phyloP scores from a whole-genome alignment of 2,113 vertebrate genomes.

The Poecilia latipinna region DNA sequence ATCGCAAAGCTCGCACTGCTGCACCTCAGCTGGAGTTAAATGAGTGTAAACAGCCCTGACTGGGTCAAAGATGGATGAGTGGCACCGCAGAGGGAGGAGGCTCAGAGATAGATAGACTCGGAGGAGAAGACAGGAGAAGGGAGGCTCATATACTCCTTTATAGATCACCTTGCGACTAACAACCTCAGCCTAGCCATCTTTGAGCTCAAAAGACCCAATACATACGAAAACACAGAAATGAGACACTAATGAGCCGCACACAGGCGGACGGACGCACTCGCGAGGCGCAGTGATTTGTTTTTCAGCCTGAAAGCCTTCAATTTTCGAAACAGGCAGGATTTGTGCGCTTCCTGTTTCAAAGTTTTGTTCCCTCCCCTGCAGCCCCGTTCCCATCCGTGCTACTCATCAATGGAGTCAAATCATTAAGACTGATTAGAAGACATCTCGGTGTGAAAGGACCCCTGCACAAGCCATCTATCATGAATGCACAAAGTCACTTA shows the following conservation, averaged over 20 bases:
- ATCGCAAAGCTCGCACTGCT: constrained; percentile 33
- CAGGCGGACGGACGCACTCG: constrained; percentile 24
- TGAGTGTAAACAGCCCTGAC: constrained; percentile 70
- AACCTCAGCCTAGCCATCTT: constrained; percentile 9
- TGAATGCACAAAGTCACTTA: constrained; percentile 20
- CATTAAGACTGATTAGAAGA: constrained; percentile 77
- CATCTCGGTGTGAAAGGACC: constrained; percentile 73
- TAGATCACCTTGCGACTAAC: constrained; percentile 54
- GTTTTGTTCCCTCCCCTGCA: constrained; percentile 32
- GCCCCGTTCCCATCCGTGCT: constrained; percentile 51
- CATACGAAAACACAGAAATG: constrained; percentile 4
- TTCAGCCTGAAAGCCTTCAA: constrained; percentile 15
- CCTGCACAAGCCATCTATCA: constrained; percentile 66
- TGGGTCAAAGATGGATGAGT: constrained; percentile 58
- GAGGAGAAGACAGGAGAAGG: constrained; percentile 43
- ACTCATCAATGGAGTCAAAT: constrained; percentile 69
- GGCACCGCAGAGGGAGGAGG: constrained; percentile 52
- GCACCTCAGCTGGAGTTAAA: constrained; percentile 66
- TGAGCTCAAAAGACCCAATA: constrained; percentile 28
- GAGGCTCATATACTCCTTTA: constrained; percentile 33
- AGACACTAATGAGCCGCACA: constrained; percentile 12
- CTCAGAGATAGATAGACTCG: constrained; percentile 62
- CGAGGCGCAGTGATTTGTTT: background rate
- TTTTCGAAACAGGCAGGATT: constrained; percentile 27
- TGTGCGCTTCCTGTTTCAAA: constrained; percentile 25